phyloP scores from a whole-genome alignment of 2,113 vertebrate genomes.

The Dasyprocta punctata region DNA sequence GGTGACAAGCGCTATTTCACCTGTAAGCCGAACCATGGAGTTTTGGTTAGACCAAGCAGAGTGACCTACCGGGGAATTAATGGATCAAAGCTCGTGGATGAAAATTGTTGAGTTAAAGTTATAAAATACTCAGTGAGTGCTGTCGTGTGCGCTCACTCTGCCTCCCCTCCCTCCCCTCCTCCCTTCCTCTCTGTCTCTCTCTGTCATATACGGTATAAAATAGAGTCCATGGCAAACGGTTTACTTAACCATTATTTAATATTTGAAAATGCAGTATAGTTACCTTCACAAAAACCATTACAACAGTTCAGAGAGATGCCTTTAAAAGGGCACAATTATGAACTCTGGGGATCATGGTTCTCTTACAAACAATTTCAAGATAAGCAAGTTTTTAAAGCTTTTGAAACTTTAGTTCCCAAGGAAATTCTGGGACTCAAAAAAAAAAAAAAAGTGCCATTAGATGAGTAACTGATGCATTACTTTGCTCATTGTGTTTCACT shows the following conservation, averaged over 20 bases:
- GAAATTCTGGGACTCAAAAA: background rate
- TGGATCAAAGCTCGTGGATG: slow-evolving; percentile 92
- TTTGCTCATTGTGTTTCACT: background rate
- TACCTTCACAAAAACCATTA: background rate
- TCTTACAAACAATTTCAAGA: slow-evolving; percentile 38
- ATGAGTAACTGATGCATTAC: background rate
- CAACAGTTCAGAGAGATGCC: background rate
- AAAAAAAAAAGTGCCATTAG: background rate
- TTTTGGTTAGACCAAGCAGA: slow-evolving; percentile 94
- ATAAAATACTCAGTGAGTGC: background rate
- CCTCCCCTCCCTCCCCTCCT: background rate
- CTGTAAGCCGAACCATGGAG: slow-evolving; percentile 91
- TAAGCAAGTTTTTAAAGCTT: background rate
- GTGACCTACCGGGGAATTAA: slow-evolving; percentile 96
- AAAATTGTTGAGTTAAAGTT: slow-evolving; percentile 84
- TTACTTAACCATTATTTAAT: background rate
- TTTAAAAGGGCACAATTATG: background rate
- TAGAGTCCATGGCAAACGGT: background rate
- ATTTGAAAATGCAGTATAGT: background rate
- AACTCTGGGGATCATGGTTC: background rate
- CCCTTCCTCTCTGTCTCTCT: too few relatives aligned
- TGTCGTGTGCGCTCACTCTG: background rate
- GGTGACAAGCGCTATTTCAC: slow-evolving; percentile 93
- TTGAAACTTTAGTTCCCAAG: slow-evolving; percentile 35
- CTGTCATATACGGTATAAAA: background rate